Evolutionary conservation across 2,888 invertebrate genomes (phyloP).

Genomic region (Drosophila pseudotalamancana): DNA sequence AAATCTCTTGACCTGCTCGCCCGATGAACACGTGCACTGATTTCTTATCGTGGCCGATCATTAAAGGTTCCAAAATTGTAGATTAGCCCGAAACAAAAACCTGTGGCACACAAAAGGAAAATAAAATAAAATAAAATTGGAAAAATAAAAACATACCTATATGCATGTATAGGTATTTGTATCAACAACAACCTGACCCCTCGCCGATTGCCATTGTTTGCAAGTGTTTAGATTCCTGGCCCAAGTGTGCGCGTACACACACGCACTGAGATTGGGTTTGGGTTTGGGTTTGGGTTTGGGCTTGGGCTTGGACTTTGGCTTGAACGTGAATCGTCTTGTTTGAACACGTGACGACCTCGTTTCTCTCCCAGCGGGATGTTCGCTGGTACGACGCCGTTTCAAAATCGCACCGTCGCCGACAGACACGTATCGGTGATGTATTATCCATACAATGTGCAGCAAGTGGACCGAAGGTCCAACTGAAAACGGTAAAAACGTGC

Average conservation of each 20-base stretch:
- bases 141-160: conserved; percentile 31
- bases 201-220: conserved; percentile 54
- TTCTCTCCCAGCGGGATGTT: conserved; percentile 62
- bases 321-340: conserved; percentile 59
- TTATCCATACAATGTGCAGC: conserved; percentile 25
- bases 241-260: conserved; percentile 50
- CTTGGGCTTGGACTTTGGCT: conserved; percentile 6
- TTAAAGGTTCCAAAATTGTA: conserved; percentile 62
- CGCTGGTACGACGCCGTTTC: conserved; percentile 46
- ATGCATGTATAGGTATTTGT: conserved; percentile 30
- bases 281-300: conserved; percentile 8
- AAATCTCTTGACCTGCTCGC: conserved; percentile 57
- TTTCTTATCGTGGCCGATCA: conserved; percentile 69
- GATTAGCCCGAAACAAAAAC: conserved; percentile 62
- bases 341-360: conserved; percentile 76
- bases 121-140: conserved; percentile 28
- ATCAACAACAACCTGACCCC: conserved; percentile 72
- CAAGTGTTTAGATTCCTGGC: conserved; percentile 50
- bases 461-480: conserved; percentile 37
- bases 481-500: conserved; percentile 35
- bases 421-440: conserved; percentile 49
- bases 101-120: conserved; percentile 21
- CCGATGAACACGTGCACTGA: conserved; percentile 73
- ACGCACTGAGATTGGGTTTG: conserved; percentile 29
- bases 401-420: conserved; percentile 50